Evolutionary conservation across 1,140 invertebrate genomes (phyloP).

Genomic region (Eueides isabella): DNA sequence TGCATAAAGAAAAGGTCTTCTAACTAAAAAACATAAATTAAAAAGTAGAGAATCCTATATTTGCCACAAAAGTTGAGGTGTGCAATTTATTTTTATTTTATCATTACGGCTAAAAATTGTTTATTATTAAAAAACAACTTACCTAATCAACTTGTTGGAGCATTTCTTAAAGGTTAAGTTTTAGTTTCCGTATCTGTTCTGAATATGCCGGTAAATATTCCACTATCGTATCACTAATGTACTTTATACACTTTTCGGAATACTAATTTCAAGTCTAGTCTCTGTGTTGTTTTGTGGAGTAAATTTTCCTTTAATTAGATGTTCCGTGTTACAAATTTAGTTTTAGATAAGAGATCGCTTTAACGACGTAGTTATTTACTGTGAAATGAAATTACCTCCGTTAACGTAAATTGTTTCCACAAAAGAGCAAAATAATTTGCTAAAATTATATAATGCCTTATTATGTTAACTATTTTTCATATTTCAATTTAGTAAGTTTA

Average conservation of each 20-base stretch:
- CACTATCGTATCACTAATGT: background rate
- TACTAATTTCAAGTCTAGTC: background rate
- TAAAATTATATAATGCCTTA: background rate
- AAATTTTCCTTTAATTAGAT: background rate
- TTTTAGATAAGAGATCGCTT: conserved; percentile 1
- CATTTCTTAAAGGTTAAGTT: background rate
- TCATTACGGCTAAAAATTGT: no score
- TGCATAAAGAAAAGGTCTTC: no score
- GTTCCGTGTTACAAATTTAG: background rate
- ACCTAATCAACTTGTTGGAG: no score
- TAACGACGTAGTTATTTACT: background rate
- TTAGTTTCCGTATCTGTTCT: background rate
- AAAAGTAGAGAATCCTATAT: no score
- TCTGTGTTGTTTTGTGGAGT: background rate
- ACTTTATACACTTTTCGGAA: background rate
- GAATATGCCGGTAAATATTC: background rate
- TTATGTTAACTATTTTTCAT: background rate
- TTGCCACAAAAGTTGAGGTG: no score
- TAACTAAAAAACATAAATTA: no score
- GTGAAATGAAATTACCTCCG: background rate
- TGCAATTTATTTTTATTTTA: no score
- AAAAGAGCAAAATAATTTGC: background rate
- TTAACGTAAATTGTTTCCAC: background rate
- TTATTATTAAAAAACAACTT: no score
- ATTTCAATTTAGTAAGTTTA: background rate